Conservation (phyloP, 2,113 vertebrate species). For the Acrocephalus arundinaceus region DNA sequence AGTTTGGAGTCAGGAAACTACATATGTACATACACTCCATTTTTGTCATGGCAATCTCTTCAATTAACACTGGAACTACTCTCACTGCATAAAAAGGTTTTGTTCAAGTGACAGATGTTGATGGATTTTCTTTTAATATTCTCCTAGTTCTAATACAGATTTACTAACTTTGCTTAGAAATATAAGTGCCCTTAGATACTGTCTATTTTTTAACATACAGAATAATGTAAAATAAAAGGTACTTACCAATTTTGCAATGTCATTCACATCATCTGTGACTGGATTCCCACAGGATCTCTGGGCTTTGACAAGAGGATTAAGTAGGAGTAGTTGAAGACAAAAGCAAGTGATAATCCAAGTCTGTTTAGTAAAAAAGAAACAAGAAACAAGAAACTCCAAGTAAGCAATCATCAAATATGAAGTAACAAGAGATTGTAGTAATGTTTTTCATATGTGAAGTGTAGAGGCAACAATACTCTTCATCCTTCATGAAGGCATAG, state of each 20-base stretch:
- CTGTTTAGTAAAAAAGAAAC: slow-evolving; percentile 42
- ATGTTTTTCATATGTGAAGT: background rate
- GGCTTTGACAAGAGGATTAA: slow-evolving; percentile 77
- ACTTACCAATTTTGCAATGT: slow-evolving; percentile 80
- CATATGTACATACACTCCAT: background rate
- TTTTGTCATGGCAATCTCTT: background rate
- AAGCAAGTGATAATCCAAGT: slow-evolving; percentile 86
- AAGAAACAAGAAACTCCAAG: background rate
- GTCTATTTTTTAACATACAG: background rate
- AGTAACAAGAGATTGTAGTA: background rate
- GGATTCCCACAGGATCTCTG: slow-evolving; percentile 77
- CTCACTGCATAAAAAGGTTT: background rate
- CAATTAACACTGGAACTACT: background rate
- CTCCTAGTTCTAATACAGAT: background rate
- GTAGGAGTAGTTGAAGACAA: slow-evolving; percentile 82
- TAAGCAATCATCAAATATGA: background rate
- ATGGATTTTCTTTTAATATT: background rate
- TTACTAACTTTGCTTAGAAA: background rate
- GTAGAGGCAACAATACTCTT: background rate
- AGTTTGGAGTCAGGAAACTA: background rate
- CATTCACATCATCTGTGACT: slow-evolving; percentile 83
- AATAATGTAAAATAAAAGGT: background rate
- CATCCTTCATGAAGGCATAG: background rate
- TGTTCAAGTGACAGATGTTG: background rate
- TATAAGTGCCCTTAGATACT: background rate